phyloP scores from a whole-genome alignment of 2,113 vertebrate species.

The Steatornis caripensis region DNA sequence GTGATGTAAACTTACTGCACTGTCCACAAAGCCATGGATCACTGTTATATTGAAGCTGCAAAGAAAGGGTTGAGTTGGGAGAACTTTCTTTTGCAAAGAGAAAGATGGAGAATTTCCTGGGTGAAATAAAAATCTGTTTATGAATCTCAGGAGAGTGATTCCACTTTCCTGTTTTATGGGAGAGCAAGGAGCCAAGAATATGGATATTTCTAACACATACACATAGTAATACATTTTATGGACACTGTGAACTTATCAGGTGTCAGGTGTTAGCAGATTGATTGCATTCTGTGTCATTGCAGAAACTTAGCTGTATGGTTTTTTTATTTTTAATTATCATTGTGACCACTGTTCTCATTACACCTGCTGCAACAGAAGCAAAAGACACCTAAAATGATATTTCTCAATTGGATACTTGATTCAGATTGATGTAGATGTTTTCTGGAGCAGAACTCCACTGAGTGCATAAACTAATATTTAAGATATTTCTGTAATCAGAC shows the following conservation, averaged over 20 bases:
- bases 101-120: background rate
- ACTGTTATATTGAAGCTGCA: background rate
- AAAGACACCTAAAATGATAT: background rate
- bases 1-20: background rate
- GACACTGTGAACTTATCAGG: background rate
- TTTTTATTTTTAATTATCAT: background rate
- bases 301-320: background rate
- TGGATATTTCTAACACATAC: background rate
- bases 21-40: background rate
- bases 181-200: slow-evolving; percentile 1
- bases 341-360: background rate
- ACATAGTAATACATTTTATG: background rate
- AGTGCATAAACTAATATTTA: background rate
- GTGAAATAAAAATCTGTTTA: slow-evolving; percentile 16
- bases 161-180: background rate
- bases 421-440: background rate
- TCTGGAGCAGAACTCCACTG: background rate
- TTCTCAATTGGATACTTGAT: background rate
- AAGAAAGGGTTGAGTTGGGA: background rate
- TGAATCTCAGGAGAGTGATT: background rate
- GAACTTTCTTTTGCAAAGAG: background rate
- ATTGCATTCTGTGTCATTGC: background rate
- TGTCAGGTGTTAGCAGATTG: slow-evolving; percentile 4
- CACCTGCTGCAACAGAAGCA: background rate
- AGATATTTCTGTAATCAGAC: background rate